Conservation (phyloP, 2,888 invertebrate species). For the Stratiomys singularior region DNA sequence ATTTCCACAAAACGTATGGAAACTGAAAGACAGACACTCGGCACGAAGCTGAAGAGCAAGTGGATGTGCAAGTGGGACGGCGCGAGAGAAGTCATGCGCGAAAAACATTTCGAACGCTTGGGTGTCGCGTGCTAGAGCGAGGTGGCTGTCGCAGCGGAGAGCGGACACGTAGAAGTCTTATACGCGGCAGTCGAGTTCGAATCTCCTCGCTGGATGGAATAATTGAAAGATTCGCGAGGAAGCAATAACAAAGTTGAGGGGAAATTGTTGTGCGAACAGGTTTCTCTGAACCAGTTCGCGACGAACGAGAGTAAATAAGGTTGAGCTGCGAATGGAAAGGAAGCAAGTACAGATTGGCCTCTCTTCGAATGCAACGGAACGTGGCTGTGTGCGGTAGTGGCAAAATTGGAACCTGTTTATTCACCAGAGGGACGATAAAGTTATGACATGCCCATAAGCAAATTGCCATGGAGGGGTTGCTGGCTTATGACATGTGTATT, state of each 20-base stretch:
- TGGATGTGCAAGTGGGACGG: no score
- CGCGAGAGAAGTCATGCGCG: no score
- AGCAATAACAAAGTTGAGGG: neutral
- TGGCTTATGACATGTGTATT: constrained; percentile 42
- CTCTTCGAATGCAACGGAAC: neutral
- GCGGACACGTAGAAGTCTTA: constrained; percentile 17
- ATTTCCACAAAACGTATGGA: neutral
- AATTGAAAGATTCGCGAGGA: neutral
- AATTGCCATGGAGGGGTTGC: constrained; percentile 39
- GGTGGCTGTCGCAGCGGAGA: neutral
- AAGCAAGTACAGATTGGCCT: neutral
- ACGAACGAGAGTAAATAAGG: constrained; percentile 7
- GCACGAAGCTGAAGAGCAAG: no score
- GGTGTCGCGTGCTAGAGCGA: neutral
- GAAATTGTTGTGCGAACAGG: neutral
- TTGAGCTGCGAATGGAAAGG: neutral
- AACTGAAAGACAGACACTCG: neutral
- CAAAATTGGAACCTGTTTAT: constrained; percentile 19
- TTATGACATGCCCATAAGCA: constrained; percentile 47
- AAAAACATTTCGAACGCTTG: no score
- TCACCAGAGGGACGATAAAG: constrained; percentile 38
- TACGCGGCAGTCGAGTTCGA: constrained; percentile 16
- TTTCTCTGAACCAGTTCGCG: neutral
- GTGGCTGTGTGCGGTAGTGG: neutral
- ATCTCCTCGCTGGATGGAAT: constrained; percentile 2